phyloP scores from a whole-genome alignment of 2,797 vertebrate genomes.

The Xerus rutilus region DNA sequence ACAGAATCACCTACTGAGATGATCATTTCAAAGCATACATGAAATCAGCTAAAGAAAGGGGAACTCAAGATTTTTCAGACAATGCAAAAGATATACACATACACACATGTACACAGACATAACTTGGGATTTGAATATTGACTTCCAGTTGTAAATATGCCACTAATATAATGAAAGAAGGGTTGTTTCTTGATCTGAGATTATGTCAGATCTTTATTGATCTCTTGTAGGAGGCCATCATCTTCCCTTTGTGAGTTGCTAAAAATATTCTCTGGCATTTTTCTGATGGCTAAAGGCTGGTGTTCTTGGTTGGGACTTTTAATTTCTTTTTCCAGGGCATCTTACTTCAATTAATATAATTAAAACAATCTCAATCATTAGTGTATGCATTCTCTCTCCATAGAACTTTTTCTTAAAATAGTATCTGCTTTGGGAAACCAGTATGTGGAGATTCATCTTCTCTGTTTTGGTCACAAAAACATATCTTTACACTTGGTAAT shows the following conservation, averaged over 20 bases:
- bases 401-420: not conserved
- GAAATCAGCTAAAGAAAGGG: conserved; percentile 23
- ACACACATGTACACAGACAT: not conserved
- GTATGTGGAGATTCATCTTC: not conserved
- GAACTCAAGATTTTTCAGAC: not conserved
- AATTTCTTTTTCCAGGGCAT: conserved; percentile 20
- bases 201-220: not conserved
- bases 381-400: not conserved
- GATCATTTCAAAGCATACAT: not conserved
- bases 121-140: not conserved
- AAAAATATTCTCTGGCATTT: conserved; percentile 1
- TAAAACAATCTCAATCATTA: not conserved
- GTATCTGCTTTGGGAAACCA: not conserved
- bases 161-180: not conserved
- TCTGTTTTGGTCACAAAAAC: not conserved
- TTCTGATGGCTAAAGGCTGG: not conserved
- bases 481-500: not conserved
- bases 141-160: not conserved
- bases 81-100: not conserved
- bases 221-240: not conserved
- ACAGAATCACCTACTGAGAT: not conserved
- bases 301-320: conserved; percentile 14
- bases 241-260: conserved; percentile 30
- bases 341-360: conserved; percentile 3
- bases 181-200: not conserved